Conservation (phyloP, 2,113 vertebrate species). For the Zosterops hypoxanthus region DNA sequence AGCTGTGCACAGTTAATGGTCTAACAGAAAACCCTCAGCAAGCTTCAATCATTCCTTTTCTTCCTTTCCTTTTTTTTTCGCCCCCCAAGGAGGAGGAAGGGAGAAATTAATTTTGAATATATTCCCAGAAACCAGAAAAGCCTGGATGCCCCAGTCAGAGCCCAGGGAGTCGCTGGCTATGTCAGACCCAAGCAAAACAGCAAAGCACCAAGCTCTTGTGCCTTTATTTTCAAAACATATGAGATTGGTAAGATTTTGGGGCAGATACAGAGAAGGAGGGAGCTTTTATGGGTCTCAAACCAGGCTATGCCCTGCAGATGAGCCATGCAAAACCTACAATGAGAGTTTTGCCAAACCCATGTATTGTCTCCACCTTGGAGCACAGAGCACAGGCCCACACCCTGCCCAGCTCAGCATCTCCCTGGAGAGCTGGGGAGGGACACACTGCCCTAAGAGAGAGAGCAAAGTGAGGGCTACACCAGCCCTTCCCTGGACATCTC, state of each 20-base stretch:
- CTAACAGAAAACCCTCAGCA: neutral
- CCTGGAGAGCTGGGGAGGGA: neutral
- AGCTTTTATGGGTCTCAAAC: neutral
- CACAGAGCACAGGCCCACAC: fast-evolving
- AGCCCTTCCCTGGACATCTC: neutral
- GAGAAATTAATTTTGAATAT: neutral
- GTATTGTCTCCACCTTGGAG: neutral
- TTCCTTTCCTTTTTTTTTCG: fast-evolving
- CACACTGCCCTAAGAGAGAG: neutral
- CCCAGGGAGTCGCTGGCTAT: neutral
- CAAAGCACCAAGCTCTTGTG: neutral
- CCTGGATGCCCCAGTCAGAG: neutral
- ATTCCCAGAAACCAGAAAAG: neutral
- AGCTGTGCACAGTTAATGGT: neutral
- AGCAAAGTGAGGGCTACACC: neutral
- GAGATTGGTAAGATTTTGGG: neutral
- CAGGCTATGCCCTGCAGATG: neutral
- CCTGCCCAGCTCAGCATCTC: neutral
- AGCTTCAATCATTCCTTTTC: neutral
- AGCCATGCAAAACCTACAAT: neutral
- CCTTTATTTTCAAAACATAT: neutral
- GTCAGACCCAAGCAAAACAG: neutral
- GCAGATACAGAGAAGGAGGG: neutral
- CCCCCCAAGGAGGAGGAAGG: neutral
- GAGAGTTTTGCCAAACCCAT: neutral